Evolutionary conservation across 2,113 vertebrate species (phyloP).

Genomic region (Apaloderma vittatum): DNA sequence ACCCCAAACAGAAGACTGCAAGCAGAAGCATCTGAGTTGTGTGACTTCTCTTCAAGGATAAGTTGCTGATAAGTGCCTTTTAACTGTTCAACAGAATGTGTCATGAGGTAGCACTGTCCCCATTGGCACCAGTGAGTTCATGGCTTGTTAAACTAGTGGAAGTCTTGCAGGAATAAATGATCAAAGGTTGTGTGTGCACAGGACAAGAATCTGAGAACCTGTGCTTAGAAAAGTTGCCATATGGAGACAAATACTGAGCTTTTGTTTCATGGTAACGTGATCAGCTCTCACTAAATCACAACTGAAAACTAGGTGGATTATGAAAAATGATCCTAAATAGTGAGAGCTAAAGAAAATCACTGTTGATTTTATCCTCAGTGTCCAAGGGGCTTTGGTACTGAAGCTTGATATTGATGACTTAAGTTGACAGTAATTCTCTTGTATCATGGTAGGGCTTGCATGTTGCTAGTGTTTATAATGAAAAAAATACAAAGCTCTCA

Average conservation of each 20-base stretch:
- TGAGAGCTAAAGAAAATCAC: background rate
- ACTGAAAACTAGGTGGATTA: background rate
- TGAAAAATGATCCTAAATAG: background rate
- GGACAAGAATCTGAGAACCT: background rate
- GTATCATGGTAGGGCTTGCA: background rate
- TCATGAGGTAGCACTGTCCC: background rate
- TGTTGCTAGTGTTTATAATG: background rate
- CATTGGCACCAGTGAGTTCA: background rate
- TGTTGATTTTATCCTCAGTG: background rate
- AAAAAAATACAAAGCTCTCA: background rate
- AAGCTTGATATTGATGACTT: background rate
- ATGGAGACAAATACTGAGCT: background rate
- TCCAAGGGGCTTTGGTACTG: background rate
- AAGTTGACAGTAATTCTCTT: background rate
- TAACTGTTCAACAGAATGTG: background rate
- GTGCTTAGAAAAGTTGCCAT: background rate
- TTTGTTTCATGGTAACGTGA: slow-evolving; percentile 22
- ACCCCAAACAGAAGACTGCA: background rate
- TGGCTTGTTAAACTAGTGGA: background rate
- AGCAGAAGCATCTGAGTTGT: background rate
- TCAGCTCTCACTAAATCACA: background rate
- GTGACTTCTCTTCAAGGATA: background rate
- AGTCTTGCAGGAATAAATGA: background rate
- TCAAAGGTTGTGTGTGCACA: background rate
- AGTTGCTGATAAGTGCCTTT: background rate